phyloP scores from a whole-genome alignment of 2,113 vertebrate genomes.

The Cnemophilus loriae region DNA sequence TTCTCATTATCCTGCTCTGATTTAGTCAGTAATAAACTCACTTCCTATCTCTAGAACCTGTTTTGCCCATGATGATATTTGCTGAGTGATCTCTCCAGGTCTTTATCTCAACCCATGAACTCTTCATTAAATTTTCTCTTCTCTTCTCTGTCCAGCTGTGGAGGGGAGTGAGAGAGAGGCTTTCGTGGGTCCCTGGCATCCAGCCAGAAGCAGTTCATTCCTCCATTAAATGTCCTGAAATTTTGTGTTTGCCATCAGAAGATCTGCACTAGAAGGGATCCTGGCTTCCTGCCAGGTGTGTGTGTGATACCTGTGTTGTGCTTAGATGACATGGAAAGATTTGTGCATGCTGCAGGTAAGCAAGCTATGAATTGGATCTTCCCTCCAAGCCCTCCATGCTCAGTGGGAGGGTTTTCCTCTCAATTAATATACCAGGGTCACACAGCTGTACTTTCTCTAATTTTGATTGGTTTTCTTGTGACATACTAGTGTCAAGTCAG shows the following conservation, averaged over 20 bases:
- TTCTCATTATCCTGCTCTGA: not conserved
- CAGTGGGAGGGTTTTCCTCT: rapidly evolving
- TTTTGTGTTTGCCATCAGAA: not conserved
- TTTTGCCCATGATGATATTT: not conserved
- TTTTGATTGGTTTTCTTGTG: not conserved
- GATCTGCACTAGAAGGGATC: not conserved
- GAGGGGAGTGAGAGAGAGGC: not conserved
- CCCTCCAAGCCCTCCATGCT: not conserved
- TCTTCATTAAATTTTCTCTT: not conserved
- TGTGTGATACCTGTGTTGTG: not conserved
- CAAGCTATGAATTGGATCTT: not conserved
- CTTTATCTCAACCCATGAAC: not conserved
- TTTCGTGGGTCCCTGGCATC: not conserved
- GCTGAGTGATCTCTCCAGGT: no score
- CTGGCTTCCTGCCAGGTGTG: not conserved
- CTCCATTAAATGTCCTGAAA: not conserved
- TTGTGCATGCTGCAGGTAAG: not conserved
- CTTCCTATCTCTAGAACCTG: not conserved
- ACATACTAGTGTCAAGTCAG: not conserved
- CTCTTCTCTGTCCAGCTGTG: not conserved
- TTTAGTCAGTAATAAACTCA: not conserved
- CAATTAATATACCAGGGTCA: not conserved
- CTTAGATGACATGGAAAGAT: not conserved
- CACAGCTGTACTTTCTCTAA: not conserved
- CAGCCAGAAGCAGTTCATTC: not conserved